Percentiles rank a stretch among this genome's conserved stretches.
These are phyloP conservation scores for Gracilinanus agilis DNA, from an alignment of 2,113 vertebrate species.

Conservation along the genomic window DNA sequence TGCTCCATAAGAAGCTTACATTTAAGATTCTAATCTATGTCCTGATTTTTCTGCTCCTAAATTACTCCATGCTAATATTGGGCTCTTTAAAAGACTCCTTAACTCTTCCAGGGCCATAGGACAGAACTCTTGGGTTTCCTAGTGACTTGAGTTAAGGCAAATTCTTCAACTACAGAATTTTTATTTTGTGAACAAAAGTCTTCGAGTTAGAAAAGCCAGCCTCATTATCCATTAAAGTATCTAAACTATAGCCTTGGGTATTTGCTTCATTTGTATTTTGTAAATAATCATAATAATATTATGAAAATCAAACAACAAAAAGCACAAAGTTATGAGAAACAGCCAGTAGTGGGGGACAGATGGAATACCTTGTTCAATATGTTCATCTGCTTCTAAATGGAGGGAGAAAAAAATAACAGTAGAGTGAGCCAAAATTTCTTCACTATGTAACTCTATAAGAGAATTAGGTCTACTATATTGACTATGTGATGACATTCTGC, in stretches of 20 bases:
- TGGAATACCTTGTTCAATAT: constrained; percentile 12
- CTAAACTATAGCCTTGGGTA: constrained; percentile 11
- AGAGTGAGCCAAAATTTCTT: constrained; percentile 30
- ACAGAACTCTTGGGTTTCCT: not conserved
- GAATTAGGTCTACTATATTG: not conserved
- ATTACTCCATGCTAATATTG: not conserved
- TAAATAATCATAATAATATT: constrained; percentile 42
- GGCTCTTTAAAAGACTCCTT: not conserved
- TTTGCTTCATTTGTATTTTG: constrained; percentile 23
- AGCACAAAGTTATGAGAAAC: constrained; percentile 33
- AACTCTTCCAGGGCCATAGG: not conserved
- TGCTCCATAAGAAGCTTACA: not conserved
- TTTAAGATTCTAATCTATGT: not conserved
- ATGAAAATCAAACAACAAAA: not conserved
- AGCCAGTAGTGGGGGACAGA: not conserved
- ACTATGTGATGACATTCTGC: constrained; percentile 41
- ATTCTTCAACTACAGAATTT: not conserved
- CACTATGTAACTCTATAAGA: constrained; percentile 31
- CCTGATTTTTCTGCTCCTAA: not conserved
- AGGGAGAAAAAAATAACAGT: constrained; percentile 26
- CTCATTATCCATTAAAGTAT: not conserved
- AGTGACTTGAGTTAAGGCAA: not conserved
- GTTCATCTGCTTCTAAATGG: constrained; percentile 59
- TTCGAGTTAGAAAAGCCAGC: not conserved
- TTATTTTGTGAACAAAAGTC: not conserved